Conservation (phyloP, 2,888 invertebrate species). For the Zaprionus obscuricornis region DNA sequence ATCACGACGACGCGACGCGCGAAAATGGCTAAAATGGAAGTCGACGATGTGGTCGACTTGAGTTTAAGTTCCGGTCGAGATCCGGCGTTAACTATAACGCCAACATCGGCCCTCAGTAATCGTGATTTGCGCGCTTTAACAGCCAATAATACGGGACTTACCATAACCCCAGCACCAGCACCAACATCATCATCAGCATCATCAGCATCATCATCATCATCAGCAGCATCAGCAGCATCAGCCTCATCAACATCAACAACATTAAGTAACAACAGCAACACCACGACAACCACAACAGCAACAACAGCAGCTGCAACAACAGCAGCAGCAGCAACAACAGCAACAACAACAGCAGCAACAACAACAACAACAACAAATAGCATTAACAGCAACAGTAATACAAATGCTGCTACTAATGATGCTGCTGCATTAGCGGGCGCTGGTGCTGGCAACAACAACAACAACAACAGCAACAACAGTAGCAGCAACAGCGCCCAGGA, state of each 20-base stretch:
- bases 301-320: constrained; percentile 5
- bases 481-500: constrained; percentile 53
- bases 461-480: background rate
- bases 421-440: constrained; percentile 25
- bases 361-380: constrained; percentile 19
- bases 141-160: constrained; percentile 86
- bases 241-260: background rate
- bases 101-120: constrained; percentile 70
- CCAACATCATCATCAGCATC: constrained; percentile 69
- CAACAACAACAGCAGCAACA: constrained; percentile 5
- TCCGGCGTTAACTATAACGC: constrained; percentile 82
- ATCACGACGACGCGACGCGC: constrained; percentile 81
- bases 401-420: constrained; percentile 22
- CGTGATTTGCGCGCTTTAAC: constrained; percentile 86
- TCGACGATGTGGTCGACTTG: constrained; percentile 95
- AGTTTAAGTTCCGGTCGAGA: constrained; percentile 86
- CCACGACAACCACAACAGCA: constrained; percentile 1
- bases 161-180: constrained; percentile 87
- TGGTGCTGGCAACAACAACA: constrained; percentile 13
- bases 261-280: constrained; percentile 17
- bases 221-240: background rate
- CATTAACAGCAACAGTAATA: constrained; percentile 23
- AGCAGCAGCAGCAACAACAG: constrained; percentile 11
- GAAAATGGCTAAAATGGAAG: constrained; percentile 90
- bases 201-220: background rate